A percentile compares a stretch with the other conserved stretches of the same genome.
These are phyloP conservation scores for Tinea semifulvella DNA, from an alignment of 2,888 invertebrate genomes.

Conservation along the genomic window DNA sequence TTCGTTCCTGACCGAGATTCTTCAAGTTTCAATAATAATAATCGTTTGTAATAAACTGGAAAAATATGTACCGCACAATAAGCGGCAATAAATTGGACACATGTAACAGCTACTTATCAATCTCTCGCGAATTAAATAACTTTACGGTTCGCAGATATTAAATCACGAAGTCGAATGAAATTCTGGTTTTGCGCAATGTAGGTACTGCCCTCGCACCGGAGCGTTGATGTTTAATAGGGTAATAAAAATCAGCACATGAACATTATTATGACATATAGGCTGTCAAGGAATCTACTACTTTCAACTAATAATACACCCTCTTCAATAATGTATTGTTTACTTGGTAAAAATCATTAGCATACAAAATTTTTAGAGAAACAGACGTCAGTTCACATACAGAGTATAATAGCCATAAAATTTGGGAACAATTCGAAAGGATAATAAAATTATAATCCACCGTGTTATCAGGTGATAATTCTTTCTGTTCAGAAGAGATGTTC, in stretches of 20 bases:
- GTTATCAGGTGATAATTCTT: constrained; percentile 28
- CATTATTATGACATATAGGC: background rate
- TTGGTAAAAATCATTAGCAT: too few species aligned
- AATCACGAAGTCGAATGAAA: constrained; percentile 14
- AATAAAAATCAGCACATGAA: background rate
- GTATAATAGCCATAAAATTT: too few species aligned
- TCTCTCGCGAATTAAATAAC: constrained; percentile 15
- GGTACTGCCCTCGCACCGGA: background rate
- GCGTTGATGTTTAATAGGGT: constrained; percentile 1
- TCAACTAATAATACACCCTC: too few species aligned
- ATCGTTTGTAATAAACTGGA: background rate
- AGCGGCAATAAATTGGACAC: constrained; percentile 11
- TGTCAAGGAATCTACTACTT: background rate
- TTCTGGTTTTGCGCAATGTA: constrained; percentile 12
- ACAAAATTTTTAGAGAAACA: background rate
- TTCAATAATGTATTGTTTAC: too few species aligned
- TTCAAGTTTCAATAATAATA: too few species aligned
- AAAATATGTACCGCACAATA: background rate
- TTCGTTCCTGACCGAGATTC: too few species aligned
- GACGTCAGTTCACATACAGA: too few species aligned
- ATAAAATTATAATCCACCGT: constrained; percentile 24
- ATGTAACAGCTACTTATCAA: constrained; percentile 14
- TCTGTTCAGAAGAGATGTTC: constrained; percentile 22
- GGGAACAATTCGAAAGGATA: background rate
- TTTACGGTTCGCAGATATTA: constrained; percentile 12